Percentiles rank a stretch among this genome's conserved stretches.
These are phyloP conservation scores for Agrilus planipennis DNA, from an alignment of 1,140 invertebrate genomes.

Conservation along the genomic window DNA sequence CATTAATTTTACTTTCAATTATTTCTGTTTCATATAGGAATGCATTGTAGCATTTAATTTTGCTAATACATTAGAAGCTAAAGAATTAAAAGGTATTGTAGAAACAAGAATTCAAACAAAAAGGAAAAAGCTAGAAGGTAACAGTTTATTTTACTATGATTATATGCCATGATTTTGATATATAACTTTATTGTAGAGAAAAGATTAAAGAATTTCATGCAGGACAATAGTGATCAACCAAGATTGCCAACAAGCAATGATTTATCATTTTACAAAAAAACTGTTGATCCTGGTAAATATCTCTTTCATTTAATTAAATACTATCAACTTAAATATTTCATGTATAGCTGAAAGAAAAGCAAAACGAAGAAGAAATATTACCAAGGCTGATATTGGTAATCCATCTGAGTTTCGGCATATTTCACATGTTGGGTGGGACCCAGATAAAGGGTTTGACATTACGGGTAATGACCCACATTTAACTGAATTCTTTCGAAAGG, in stretches of 20 bases:
- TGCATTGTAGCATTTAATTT: slow-evolving; percentile 85
- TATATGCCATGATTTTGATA: no score
- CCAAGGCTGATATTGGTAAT: slow-evolving; percentile 81
- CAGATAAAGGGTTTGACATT: slow-evolving; percentile 61
- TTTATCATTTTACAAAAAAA: slow-evolving; percentile 8
- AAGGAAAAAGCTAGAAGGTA: slow-evolving; percentile 37
- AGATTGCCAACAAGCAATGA: slow-evolving; percentile 4
- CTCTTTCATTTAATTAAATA: not conserved
- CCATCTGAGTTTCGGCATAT: slow-evolving; percentile 85
- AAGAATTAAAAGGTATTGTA: slow-evolving; percentile 54
- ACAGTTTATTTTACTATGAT: no score
- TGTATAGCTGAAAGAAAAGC: slow-evolving; percentile 27
- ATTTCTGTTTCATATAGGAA: slow-evolving; percentile 38
- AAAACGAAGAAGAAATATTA: slow-evolving; percentile 54
- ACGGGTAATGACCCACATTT: slow-evolving; percentile 63
- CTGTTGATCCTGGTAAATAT: slow-evolving; percentile 11
- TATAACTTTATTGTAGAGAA: no score
- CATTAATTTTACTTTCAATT: not conserved
- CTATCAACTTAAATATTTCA: not conserved
- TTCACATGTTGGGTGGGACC: slow-evolving; percentile 81
- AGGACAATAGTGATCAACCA: not conserved
- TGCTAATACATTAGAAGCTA: slow-evolving; percentile 78
- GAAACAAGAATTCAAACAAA: slow-evolving; percentile 48
- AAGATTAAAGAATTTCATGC: not conserved
- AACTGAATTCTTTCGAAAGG: slow-evolving; percentile 61